Conservation (phyloP, 2,888 invertebrate genomes). For the Loripinus fragilis region DNA sequence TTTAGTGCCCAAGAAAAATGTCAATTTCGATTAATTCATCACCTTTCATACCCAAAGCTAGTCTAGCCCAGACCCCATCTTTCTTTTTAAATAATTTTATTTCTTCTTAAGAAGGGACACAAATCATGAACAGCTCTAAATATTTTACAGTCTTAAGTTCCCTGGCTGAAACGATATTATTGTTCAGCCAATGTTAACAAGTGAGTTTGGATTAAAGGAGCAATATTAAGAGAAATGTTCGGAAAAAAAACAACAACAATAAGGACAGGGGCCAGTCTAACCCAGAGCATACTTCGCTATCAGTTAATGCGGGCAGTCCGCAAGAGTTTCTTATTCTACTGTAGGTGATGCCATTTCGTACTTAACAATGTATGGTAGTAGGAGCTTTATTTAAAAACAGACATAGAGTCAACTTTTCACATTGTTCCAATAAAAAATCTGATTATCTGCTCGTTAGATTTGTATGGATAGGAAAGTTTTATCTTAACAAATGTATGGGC, state of each 20-base stretch:
- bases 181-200: no score
- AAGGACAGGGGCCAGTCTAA: no score
- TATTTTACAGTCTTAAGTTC: no score
- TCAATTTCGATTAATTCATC: conserved; percentile 23
- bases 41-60: conserved; percentile 24
- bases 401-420: conserved; percentile 30
- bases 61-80: no score
- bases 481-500: conserved; percentile 25
- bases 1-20: conserved; percentile 16
- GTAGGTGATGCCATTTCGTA: background rate
- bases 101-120: no score
- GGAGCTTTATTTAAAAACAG: conserved; percentile 26
- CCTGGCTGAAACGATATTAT: no score
- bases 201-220: no score
- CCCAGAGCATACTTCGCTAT: background rate
- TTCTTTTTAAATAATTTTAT: no score
- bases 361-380: background rate
- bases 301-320: conserved; percentile 21
- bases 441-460: conserved; percentile 28
- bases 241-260: no score
- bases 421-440: conserved; percentile 9
- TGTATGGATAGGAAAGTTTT: conserved; percentile 19
- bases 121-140: no score
- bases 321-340: conserved; percentile 5
- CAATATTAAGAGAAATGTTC: no score